These are phyloP conservation scores for Arvicanthis niloticus DNA, from an alignment of 2,113 vertebrate genomes.

Conservation along the genomic window DNA sequence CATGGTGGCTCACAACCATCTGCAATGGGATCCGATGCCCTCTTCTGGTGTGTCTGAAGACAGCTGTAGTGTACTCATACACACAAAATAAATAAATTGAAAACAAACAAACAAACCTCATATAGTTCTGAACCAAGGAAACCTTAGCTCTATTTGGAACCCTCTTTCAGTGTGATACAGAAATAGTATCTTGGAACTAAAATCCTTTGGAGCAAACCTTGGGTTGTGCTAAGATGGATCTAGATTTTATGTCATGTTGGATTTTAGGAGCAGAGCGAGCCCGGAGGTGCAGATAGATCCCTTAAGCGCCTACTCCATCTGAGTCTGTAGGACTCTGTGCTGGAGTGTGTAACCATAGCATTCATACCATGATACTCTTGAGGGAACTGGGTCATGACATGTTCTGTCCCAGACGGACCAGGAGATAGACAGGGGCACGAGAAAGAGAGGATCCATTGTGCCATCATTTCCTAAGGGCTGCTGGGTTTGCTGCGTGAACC, in stretches of 20 bases:
- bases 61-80: too few species aligned
- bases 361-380: not conserved
- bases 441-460: not conserved
- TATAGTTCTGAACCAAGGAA: not conserved
- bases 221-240: not conserved
- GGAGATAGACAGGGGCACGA: not conserved
- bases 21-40: too few species aligned
- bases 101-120: not conserved
- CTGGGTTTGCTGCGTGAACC: not conserved
- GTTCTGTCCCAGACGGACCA: not conserved
- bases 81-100: too few species aligned
- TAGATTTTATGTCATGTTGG: not conserved
- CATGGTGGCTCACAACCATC: too few species aligned
- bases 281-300: not conserved
- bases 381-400: not conserved
- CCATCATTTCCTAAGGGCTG: not conserved
- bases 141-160: not conserved
- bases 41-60: too few species aligned
- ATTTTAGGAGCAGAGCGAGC: not conserved
- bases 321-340: not conserved
- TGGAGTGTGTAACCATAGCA: not conserved
- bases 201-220: not conserved
- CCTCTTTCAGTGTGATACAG: not conserved
- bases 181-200: not conserved
- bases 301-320: not conserved